These are phyloP conservation scores for Temnothorax curvispinosus DNA, from an alignment of 1,140 invertebrate species.

Conservation along the genomic window DNA sequence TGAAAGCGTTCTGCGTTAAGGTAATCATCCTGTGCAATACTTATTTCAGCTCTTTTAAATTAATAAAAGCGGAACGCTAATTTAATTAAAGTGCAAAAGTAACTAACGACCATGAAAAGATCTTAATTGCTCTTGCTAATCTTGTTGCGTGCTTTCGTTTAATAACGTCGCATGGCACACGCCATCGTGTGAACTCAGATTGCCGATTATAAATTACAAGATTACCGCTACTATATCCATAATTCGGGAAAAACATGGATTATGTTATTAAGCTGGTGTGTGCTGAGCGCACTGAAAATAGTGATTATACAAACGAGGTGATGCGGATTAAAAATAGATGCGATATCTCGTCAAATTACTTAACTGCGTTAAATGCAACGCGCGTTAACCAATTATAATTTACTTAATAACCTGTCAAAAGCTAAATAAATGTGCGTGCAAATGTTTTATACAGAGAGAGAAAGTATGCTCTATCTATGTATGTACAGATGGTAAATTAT, in stretches of 20 bases:
- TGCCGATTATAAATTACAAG: constrained; percentile 48
- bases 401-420: too few relatives aligned
- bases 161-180: constrained; percentile 48
- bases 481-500: too few relatives aligned
- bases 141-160: constrained; percentile 54
- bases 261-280: not conserved
- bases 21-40: not conserved
- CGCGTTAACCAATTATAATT: not conserved
- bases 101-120: constrained; percentile 58
- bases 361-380: not conserved
- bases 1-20: not conserved
- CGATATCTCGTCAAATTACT: not conserved
- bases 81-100: constrained; percentile 56
- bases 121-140: constrained; percentile 54
- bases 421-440: too few relatives aligned
- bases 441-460: too few relatives aligned
- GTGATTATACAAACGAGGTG: not conserved
- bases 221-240: constrained; percentile 18
- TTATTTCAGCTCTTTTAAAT: not conserved
- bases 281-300: not conserved
- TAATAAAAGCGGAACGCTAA: constrained; percentile 24
- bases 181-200: constrained; percentile 47
- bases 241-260: constrained; percentile 23
- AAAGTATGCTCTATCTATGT: too few relatives aligned
- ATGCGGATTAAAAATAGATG: not conserved